Evolutionary conservation across 35 echinoderm and acorn worm genomes (phyloP).

Genomic region (Ophiothrix spiculata): DNA sequence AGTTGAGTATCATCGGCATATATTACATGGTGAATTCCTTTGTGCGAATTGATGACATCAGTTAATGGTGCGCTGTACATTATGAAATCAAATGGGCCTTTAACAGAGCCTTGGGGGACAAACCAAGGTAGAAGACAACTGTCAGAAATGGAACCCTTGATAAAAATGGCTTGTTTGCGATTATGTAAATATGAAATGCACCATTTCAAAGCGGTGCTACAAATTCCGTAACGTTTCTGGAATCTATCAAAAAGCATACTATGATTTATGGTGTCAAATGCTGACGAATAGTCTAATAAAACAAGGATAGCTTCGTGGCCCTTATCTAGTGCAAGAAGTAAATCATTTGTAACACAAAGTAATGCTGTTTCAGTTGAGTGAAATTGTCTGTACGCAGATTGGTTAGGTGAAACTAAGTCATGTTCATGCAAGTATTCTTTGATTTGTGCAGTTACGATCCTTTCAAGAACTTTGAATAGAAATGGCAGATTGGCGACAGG

Average conservation of each 20-base stretch:
- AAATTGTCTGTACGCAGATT: constrained; percentile 41
- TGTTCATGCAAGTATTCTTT: constrained; percentile 15
- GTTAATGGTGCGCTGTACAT: not conserved
- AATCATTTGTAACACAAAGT: constrained; percentile 13
- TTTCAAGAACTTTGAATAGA: constrained; percentile 57
- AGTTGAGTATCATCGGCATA: constrained; percentile 26
- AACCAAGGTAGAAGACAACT: not conserved
- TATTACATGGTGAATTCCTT: constrained; percentile 10
- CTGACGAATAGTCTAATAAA: not conserved
- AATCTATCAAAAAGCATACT: not conserved
- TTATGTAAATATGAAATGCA: not conserved
- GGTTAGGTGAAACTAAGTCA: constrained; percentile 10
- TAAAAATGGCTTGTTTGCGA: not conserved
- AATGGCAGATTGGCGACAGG: constrained; percentile 59
- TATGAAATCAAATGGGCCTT: constrained; percentile 18
- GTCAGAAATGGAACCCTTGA: constrained; percentile 6
- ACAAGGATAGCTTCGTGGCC: not conserved
- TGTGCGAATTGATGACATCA: constrained; percentile 12
- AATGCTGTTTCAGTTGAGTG: constrained; percentile 46
- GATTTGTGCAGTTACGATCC: constrained; percentile 38
- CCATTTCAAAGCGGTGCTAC: not conserved
- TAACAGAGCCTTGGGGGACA: constrained; percentile 29
- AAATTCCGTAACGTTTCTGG: not conserved
- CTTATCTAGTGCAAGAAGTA: constrained; percentile 2
- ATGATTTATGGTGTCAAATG: constrained; percentile 4